Conservation (phyloP, 2,113 vertebrate species). For the Halichoeres trimaculatus region DNA sequence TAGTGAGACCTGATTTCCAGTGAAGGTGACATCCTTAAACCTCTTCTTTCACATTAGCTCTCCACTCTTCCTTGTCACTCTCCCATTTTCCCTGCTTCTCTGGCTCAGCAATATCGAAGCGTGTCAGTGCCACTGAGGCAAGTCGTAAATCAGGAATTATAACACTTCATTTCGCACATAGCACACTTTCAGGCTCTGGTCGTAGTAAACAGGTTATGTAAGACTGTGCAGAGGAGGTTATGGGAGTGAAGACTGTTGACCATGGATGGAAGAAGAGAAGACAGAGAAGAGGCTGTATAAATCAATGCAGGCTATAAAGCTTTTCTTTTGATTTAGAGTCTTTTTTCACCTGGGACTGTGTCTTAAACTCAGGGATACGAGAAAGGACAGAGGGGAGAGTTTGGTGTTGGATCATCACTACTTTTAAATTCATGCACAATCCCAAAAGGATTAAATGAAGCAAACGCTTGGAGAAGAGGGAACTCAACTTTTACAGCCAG, state of each 20-base stretch:
- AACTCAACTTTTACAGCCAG: not conserved
- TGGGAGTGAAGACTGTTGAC: not conserved
- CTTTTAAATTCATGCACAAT: not conserved
- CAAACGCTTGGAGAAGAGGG: not conserved
- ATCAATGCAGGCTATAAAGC: not conserved
- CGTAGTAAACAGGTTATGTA: slow-evolving; percentile 52
- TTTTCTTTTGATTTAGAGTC: not conserved
- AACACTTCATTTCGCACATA: slow-evolving; percentile 41
- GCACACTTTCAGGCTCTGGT: slow-evolving; percentile 37
- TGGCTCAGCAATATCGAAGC: slow-evolving; percentile 39
- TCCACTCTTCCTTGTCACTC: slow-evolving; percentile 6
- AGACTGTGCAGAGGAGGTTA: slow-evolving; percentile 11
- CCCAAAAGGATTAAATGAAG: not conserved
- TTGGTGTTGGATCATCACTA: not conserved
- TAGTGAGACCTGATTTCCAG: slow-evolving; percentile 29
- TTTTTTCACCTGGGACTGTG: not conserved
- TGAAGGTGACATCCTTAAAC: slow-evolving; percentile 34
- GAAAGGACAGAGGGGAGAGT: too few relatives aligned
- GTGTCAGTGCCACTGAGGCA: slow-evolving; percentile 52
- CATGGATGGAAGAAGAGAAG: not conserved
- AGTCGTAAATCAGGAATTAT: slow-evolving; percentile 69
- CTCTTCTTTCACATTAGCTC: slow-evolving; percentile 21
- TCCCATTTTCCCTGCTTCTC: slow-evolving; percentile 6
- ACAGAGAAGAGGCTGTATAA: not conserved
- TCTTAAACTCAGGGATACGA: not conserved